These are phyloP conservation scores for Tethya wilhelma DNA, from an alignment of 37 sponge, comb jelly and placozoan genomes.

Conservation along the genomic window DNA sequence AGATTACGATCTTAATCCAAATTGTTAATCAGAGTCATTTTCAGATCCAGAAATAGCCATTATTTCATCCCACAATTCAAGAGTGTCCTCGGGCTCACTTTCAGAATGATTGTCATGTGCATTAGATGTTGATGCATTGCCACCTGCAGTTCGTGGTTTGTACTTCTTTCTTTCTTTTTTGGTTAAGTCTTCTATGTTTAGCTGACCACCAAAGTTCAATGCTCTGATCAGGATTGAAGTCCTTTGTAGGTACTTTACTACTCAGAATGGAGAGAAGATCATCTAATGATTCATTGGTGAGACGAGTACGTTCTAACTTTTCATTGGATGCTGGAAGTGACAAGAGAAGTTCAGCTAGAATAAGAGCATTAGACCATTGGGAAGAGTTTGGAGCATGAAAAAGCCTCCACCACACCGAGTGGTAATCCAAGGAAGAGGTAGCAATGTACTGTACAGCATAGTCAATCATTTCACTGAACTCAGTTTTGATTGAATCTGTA, in stretches of 20 bases:
- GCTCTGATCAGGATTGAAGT: slow-evolving; percentile 41
- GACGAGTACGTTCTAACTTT: slow-evolving; percentile 58
- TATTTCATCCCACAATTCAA: no score
- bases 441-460: slow-evolving; percentile 72
- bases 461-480: slow-evolving; percentile 33
- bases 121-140: no score
- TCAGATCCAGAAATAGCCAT: no score
- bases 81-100: no score
- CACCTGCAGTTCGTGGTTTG: no score
- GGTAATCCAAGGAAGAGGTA: slow-evolving; percentile 61
- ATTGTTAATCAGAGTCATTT: no score
- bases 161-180: no score
- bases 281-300: slow-evolving; percentile 59
- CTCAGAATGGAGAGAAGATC: slow-evolving; percentile 50
- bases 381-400: slow-evolving; percentile 64
- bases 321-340: slow-evolving; percentile 68
- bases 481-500: slow-evolving; percentile 9
- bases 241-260: slow-evolving; percentile 17
- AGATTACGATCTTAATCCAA: no score
- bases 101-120: no score
- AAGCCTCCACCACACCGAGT: slow-evolving; percentile 73
- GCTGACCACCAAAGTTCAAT: slow-evolving; percentile 75
- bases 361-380: slow-evolving; percentile 53
- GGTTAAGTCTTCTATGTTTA: no score
- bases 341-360: slow-evolving; percentile 56